These are phyloP conservation scores for Isaurus tuberculatus DNA, from an alignment of 92 coral and sea anemone genomes.

Conservation along the genomic window DNA sequence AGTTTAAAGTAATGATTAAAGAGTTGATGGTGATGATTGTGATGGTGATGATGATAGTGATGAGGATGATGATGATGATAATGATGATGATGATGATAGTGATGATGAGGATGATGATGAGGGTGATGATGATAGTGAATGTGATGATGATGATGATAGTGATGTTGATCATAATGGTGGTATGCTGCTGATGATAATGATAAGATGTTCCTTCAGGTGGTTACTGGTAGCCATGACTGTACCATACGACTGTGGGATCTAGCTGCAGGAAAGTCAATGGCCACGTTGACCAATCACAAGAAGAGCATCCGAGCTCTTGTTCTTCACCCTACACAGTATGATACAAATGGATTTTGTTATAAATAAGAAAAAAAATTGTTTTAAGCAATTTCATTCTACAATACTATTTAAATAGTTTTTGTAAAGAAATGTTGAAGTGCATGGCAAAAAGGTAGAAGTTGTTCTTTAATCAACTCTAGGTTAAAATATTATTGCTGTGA, in stretches of 20 bases:
- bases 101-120: not conserved
- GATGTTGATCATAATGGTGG: not conserved
- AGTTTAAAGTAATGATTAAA: too few species aligned
- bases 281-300: constrained; percentile 95
- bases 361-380: too few species aligned
- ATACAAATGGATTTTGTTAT: not conserved
- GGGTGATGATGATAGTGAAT: not conserved
- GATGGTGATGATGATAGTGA: not conserved
- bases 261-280: constrained; percentile 93
- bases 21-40: not conserved
- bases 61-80: not conserved
- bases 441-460: too few species aligned
- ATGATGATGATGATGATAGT: not conserved
- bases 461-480: too few species aligned
- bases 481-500: too few species aligned
- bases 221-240: constrained; percentile 98
- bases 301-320: constrained; percentile 92
- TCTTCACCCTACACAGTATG: constrained; percentile 94
- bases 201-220: constrained; percentile 62
- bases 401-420: too few species aligned
- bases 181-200: not conserved
- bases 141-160: not conserved
- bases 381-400: too few species aligned
- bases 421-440: too few species aligned
- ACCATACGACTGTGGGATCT: constrained; percentile 97